Evolutionary conservation across 2,888 invertebrate species (phyloP).

Genomic region (Pristionchus entomophagus): DNA sequence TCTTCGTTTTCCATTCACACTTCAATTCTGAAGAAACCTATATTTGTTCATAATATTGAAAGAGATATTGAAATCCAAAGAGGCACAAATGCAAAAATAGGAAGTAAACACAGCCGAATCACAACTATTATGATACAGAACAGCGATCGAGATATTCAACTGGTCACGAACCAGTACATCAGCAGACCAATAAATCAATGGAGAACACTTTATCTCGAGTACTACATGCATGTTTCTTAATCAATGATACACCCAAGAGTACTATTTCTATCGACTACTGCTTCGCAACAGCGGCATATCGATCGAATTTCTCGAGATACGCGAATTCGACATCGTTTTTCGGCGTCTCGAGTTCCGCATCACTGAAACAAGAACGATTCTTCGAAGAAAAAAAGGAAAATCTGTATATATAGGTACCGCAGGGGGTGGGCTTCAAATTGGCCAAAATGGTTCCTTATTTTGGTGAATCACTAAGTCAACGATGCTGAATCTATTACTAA

Average conservation of each 20-base stretch:
- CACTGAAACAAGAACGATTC: slow-evolving; percentile 48
- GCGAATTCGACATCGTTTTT: slow-evolving; percentile 60
- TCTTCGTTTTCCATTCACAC: background rate
- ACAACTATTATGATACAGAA: too few relatives aligned
- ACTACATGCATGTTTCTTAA: slow-evolving; percentile 39
- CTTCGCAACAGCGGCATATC: slow-evolving; percentile 51
- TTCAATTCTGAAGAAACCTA: background rate
- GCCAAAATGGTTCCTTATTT: too few relatives aligned
- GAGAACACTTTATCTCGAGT: slow-evolving; percentile 38
- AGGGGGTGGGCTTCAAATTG: too few relatives aligned
- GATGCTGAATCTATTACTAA: too few relatives aligned
- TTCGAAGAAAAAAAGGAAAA: background rate
- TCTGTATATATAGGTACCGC: too few relatives aligned
- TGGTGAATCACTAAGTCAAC: too few relatives aligned
- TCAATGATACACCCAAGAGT: slow-evolving; percentile 24
- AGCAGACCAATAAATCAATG: background rate
- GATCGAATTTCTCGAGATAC: slow-evolving; percentile 63
- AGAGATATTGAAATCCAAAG: background rate
- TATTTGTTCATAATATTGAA: background rate
- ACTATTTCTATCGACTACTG: background rate
- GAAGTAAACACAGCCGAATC: background rate
- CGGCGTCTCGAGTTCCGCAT: slow-evolving; percentile 60
- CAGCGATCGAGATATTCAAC: slow-evolving; percentile 14
- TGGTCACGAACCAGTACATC: background rate
- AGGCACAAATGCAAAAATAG: too few relatives aligned